These are phyloP conservation scores for Noctua janthina DNA, from an alignment of 2,888 invertebrate genomes.

Conservation along the genomic window DNA sequence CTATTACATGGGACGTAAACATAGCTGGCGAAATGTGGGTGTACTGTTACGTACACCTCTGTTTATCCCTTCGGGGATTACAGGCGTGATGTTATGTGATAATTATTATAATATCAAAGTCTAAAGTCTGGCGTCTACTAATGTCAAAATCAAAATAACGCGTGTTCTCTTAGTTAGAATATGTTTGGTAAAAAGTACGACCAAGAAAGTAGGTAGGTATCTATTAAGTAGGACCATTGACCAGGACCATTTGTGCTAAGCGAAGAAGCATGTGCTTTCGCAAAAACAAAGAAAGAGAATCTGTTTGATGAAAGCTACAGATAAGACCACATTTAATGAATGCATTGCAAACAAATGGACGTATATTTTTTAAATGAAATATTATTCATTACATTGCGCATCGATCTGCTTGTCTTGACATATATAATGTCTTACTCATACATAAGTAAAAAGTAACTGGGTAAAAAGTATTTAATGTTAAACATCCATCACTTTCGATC, in stretches of 20 bases:
- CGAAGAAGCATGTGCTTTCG: background rate
- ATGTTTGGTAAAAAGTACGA: background rate
- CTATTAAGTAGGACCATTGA: no score
- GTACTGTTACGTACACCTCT: no score
- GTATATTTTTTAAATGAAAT: slow-evolving; percentile 3
- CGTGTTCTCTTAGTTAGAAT: background rate
- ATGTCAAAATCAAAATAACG: background rate
- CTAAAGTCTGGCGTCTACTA: background rate
- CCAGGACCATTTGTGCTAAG: background rate
- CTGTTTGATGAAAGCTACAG: background rate
- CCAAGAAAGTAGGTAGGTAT: background rate
- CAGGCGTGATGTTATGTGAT: no score
- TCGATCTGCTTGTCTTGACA: background rate
- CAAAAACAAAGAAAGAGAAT: background rate
- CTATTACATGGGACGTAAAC: no score
- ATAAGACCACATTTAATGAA: background rate
- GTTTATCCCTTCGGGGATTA: no score
- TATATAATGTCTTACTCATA: background rate
- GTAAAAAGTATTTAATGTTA: background rate
- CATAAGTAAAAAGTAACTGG: background rate
- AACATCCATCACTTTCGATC: no score
- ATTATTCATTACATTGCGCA: slow-evolving; percentile 12
- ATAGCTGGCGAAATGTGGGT: no score
- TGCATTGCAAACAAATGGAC: background rate
- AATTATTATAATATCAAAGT: background rate